phyloP scores from a whole-genome alignment of 2,888 invertebrate genomes.

The Cremastinae sp. region DNA sequence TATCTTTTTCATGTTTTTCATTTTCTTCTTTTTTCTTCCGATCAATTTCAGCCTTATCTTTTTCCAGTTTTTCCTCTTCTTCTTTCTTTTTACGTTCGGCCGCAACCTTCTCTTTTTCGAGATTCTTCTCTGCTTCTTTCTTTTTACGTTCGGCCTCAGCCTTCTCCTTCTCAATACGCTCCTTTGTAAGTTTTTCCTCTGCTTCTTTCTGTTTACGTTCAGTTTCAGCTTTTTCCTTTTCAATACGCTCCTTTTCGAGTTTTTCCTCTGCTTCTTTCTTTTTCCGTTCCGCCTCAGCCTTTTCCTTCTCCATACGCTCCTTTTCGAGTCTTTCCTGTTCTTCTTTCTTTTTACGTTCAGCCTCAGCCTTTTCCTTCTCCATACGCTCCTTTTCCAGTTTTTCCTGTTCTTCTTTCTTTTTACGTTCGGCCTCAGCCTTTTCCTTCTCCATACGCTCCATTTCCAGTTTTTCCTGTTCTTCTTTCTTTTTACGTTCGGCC shows the following conservation, averaged over 20 bases:
- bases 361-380: constrained; percentile 70
- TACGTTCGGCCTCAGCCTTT: constrained; percentile 27
- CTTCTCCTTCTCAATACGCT: constrained; percentile 68
- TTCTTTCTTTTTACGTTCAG: constrained; percentile 56
- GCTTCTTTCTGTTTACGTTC: constrained; percentile 76
- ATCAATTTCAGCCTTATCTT: constrained; percentile 63
- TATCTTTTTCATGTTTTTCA: constrained; percentile 33
- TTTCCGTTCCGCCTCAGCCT: constrained; percentile 65
- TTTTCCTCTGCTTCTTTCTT: constrained; percentile 30
- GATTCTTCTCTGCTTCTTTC: constrained; percentile 56
- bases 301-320: constrained; percentile 70
- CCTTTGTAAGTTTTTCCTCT: constrained; percentile 61
- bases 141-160: constrained; percentile 68
- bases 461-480: constrained; percentile 70
- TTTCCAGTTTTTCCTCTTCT: constrained; percentile 55
- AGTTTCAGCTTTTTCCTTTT: constrained; percentile 73
- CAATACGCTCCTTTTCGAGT: constrained; percentile 60
- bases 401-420: constrained; percentile 65
- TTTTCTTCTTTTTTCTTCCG: constrained; percentile 28
- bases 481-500: constrained; percentile 57
- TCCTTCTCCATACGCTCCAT: too few species aligned
- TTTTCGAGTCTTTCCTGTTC: constrained; percentile 52
- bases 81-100: constrained; percentile 59
- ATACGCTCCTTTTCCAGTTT: constrained; percentile 54
- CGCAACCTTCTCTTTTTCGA: constrained; percentile 70